phyloP scores from a whole-genome alignment of 2,113 vertebrate species.

The Petromus typicus region DNA sequence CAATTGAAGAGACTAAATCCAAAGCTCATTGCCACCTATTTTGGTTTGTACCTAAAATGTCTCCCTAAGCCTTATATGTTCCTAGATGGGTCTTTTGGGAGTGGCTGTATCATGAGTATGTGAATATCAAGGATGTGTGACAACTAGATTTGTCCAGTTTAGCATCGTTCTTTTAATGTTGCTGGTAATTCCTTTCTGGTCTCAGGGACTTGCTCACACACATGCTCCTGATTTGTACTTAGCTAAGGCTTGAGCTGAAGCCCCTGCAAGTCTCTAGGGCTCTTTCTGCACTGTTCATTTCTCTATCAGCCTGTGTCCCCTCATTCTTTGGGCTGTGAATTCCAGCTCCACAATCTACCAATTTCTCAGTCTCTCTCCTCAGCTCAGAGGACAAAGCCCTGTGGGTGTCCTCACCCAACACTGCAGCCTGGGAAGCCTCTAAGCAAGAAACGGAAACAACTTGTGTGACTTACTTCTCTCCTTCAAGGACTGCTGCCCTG shows the following conservation, averaged over 20 bases:
- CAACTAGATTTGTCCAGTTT: not conserved
- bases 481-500: not conserved
- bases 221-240: not conserved
- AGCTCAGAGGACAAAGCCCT: not conserved
- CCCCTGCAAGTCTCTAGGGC: not conserved
- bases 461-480: not conserved
- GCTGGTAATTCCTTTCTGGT: not conserved
- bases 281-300: not conserved
- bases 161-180: not conserved
- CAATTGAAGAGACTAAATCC: not conserved
- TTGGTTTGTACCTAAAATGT: not conserved
- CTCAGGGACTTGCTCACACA: not conserved
- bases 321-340: not conserved
- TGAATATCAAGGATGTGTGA: not conserved
- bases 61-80: not conserved
- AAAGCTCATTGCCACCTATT: not conserved
- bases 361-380: not conserved
- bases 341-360: not conserved
- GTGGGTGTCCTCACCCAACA: too few relatives aligned
- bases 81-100: not conserved
- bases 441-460: not conserved
- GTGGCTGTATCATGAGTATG: not conserved
- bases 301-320: not conserved
- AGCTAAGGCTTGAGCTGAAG: not conserved
- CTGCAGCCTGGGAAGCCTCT: not conserved